Evolutionary conservation across 2,888 invertebrate genomes (phyloP), one percentile per base, ranked within the genome.

Genomic region (Nezara viridula): DNA sequence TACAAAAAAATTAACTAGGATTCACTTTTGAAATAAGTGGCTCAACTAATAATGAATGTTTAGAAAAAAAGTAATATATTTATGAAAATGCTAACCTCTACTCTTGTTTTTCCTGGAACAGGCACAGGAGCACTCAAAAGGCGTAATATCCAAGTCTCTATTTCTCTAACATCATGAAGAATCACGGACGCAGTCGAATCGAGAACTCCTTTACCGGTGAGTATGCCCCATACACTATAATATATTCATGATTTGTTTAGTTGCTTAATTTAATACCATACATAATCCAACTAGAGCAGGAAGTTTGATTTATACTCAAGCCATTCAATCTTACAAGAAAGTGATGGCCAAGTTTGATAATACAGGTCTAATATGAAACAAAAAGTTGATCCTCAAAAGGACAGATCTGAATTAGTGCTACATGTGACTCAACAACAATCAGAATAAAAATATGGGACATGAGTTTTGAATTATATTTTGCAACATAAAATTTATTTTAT

Each of bases 61-160:
- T 86, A 32, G 21, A 86, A 86, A n/a, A 86, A 52, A 52, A 10
- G 14, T 27, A 50, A 44, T 24, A 7, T 21, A 40, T 44, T 40
- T n/a, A 44, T 19, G 7, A 47, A 32, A 66, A 88, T 21, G 4
- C 85, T 89, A 90, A 91, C 91, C 92, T 95, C 94, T 60, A 95
- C 95, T 92, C 97, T 95, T 21, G 99, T 99, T 94, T 98, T 98
- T 89, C 98, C 98, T 55, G 99, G 99, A 90, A 99, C 98, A 10
- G 99, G 99, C 88, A 99, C 99, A 6, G 99, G 99, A 89, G 99
- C 97, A 91, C 98, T 99, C 85, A 99, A 94, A 73, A 99, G 94
- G 90, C 98, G 95, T 90, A 99, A 94, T 92, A 99, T 99, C 99
- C 99, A 99, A 14, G 98, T 99, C 94, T 99, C 99, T 91, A 99